These are phyloP conservation scores for Arenaria interpres DNA, from an alignment of 2,113 vertebrate species.

Conservation along the genomic window DNA sequence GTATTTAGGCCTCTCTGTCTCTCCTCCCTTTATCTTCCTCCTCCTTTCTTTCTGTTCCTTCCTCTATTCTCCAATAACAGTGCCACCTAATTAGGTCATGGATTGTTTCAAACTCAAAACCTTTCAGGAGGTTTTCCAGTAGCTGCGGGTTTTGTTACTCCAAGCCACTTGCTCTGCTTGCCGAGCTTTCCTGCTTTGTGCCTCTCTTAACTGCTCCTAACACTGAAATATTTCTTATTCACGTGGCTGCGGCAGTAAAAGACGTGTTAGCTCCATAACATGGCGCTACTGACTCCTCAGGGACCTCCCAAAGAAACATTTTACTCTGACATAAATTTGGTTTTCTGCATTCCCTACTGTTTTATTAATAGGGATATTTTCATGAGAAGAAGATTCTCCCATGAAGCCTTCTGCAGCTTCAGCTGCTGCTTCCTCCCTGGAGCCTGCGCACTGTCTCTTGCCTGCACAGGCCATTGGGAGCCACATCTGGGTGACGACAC, in stretches of 20 bases:
- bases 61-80: not conserved
- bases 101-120: constrained; percentile 43
- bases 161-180: constrained; percentile 9
- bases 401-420: not conserved
- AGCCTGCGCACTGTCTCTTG: not conserved
- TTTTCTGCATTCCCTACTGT: constrained; percentile 47
- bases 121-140: constrained; percentile 32
- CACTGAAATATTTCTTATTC: constrained; percentile 14
- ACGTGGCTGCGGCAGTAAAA: constrained; percentile 9
- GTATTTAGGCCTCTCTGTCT: not conserved
- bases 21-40: not conserved
- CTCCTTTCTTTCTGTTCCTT: not conserved
- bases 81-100: constrained; percentile 60
- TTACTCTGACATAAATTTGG: constrained; percentile 32
- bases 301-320: constrained; percentile 29
- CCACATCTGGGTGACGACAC: not conserved
- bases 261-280: constrained; percentile 2
- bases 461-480: not conserved
- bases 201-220: not conserved
- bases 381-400: not conserved
- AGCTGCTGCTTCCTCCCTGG: not conserved
- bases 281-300: constrained; percentile 13
- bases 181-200: constrained; percentile 10
- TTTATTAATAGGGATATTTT: constrained; percentile 47
- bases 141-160: not conserved